A percentile compares a stretch with the other conserved stretches of the same genome.
phyloP scores from a whole-genome alignment of 2,888 invertebrate species.

The Stenodema calcarata region DNA sequence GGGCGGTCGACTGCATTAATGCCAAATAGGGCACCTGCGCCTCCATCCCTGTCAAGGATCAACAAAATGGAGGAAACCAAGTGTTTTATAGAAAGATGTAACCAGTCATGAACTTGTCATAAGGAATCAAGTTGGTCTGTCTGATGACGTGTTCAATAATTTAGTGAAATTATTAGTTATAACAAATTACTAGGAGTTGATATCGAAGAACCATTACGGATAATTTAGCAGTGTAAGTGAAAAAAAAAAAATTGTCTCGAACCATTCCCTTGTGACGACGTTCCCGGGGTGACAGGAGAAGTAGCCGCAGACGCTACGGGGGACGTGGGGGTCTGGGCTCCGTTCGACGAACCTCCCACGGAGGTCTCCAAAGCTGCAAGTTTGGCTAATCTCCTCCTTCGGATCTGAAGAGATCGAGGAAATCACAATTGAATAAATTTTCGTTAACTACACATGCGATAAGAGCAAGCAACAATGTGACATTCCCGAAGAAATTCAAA shows the following conservation, averaged over 20 bases:
- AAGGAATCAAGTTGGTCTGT: too few relatives aligned
- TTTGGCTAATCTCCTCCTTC: constrained; percentile 76
- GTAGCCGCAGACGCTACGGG: constrained; percentile 58
- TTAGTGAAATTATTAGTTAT: too few relatives aligned
- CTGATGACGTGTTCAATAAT: too few relatives aligned
- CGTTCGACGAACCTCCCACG: constrained; percentile 37
- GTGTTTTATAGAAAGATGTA: too few relatives aligned
- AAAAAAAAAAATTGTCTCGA: neutral
- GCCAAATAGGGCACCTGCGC: too few relatives aligned
- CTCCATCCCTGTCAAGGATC: too few relatives aligned
- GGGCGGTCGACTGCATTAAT: too few relatives aligned
- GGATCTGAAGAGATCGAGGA: constrained; percentile 66
- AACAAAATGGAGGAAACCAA: too few relatives aligned
- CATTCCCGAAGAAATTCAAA: neutral
- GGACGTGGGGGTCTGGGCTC: constrained; percentile 61
- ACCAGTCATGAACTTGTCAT: too few relatives aligned
- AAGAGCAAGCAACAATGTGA: neutral
- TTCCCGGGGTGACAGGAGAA: constrained; percentile 64
- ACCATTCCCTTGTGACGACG: constrained; percentile 59
- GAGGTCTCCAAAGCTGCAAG: constrained; percentile 68
- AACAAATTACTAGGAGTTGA: too few relatives aligned
- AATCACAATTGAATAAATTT: neutral
- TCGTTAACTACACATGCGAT: neutral
- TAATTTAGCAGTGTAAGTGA: too few relatives aligned
- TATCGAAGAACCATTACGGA: too few relatives aligned